Evolutionary conservation across 2,888 invertebrate species (phyloP).

Genomic region (Ariolimax columbianus): DNA sequence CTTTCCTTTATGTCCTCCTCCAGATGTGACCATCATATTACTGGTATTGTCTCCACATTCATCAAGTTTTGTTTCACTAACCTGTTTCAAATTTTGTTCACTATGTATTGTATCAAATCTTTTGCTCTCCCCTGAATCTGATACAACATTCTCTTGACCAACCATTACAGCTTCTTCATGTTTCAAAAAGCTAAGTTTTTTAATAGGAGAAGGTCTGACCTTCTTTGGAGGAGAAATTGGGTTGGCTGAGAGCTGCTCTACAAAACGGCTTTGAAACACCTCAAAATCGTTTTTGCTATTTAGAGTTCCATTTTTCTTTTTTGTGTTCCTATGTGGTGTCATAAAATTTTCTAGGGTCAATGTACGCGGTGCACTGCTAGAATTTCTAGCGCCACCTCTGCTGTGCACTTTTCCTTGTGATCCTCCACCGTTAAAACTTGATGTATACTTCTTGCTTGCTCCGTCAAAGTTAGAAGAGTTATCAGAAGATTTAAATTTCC

Average conservation of each 20-base stretch:
- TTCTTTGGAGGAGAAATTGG: conserved; percentile 50
- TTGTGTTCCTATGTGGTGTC: conserved; percentile 27
- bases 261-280: conserved; percentile 41
- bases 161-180: background rate
- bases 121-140: conserved; percentile 21
- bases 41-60: background rate
- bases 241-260: conserved; percentile 42
- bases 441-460: background rate
- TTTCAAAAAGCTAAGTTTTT: conserved; percentile 43
- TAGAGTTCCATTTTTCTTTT: conserved; percentile 20
- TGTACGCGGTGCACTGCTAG: background rate
- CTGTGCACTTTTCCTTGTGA: background rate
- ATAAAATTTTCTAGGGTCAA: conserved; percentile 47
- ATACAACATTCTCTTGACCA: background rate
- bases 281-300: conserved; percentile 31
- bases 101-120: background rate
- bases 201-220: conserved; percentile 48
- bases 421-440: background rate
- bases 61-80: background rate
- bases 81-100: background rate
- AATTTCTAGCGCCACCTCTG: background rate
- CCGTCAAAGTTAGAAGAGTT: background rate
- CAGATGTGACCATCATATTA: too few relatives aligned
- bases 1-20: background rate
- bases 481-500: conserved; percentile 10